These are phyloP conservation scores for Rynchops niger DNA, from an alignment of 2,113 vertebrate genomes.

Conservation along the genomic window DNA sequence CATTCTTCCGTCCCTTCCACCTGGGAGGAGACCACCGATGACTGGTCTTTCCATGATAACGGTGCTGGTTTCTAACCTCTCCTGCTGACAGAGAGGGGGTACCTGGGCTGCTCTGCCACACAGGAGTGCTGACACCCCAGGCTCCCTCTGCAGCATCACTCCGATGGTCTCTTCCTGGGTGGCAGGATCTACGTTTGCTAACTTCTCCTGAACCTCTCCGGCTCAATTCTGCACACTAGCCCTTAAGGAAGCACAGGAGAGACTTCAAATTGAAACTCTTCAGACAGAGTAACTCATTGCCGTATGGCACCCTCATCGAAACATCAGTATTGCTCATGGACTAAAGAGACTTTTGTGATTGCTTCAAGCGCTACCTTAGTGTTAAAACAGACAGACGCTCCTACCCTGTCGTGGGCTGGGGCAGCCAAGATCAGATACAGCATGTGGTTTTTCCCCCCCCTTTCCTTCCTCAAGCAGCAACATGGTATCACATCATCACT, in stretches of 20 bases:
- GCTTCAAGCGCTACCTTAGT: accelerated
- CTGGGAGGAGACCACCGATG: not conserved
- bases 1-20: not conserved
- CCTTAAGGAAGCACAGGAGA: not conserved
- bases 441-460: accelerated
- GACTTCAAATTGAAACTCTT: not conserved
- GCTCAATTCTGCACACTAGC: not conserved
- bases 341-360: not conserved
- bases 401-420: too few relatives aligned
- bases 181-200: not conserved
- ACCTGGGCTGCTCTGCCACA: not conserved
- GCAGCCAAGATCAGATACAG: not conserved
- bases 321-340: not conserved
- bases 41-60: not conserved
- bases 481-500: not conserved
- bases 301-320: not conserved
- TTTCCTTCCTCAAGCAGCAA: not conserved
- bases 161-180: not conserved
- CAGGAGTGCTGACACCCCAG: not conserved
- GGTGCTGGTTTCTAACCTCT: not conserved
- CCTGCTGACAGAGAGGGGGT: not conserved
- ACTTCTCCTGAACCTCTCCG: not conserved
- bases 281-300: not conserved
- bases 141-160: not conserved
- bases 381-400: not conserved